A percentile compares a stretch with the other conserved stretches of the same genome.
phyloP scores from a whole-genome alignment of 2,113 vertebrate genomes.

The Erpornis zantholeuca region DNA sequence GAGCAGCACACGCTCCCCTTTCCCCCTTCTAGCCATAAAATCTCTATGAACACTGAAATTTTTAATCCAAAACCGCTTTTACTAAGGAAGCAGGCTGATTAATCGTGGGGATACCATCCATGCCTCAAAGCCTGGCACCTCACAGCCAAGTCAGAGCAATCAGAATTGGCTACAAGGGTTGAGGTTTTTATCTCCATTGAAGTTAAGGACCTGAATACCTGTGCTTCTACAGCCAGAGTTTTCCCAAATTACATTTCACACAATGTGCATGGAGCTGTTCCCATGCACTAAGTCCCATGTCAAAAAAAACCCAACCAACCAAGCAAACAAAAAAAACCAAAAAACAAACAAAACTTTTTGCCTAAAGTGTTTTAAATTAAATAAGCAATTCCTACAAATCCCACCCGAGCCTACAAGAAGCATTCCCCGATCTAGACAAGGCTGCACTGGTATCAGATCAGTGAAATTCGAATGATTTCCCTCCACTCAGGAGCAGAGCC shows the following conservation, averaged over 20 bases:
- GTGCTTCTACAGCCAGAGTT: neutral
- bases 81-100: neutral
- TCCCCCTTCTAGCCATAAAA: neutral
- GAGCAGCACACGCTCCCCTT: neutral
- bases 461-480: neutral
- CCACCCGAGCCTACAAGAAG: neutral
- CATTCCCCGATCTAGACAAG: neutral
- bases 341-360: neutral
- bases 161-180: neutral
- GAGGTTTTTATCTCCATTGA: rapidly evolving
- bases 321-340: no score
- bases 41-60: rapidly evolving
- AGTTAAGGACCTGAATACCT: neutral
- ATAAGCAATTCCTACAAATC: neutral
- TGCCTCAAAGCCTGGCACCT: neutral
- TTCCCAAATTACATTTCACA: neutral
- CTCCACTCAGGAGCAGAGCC: neutral
- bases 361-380: neutral
- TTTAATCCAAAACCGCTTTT: neutral
- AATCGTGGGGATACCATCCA: rapidly evolving
- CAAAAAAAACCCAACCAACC: neutral
- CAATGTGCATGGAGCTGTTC: rapidly evolving
- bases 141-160: neutral
- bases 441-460: neutral
- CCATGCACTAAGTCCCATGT: neutral